phyloP scores from a whole-genome alignment of 2,888 invertebrate species.

The Pyralis farinalis region DNA sequence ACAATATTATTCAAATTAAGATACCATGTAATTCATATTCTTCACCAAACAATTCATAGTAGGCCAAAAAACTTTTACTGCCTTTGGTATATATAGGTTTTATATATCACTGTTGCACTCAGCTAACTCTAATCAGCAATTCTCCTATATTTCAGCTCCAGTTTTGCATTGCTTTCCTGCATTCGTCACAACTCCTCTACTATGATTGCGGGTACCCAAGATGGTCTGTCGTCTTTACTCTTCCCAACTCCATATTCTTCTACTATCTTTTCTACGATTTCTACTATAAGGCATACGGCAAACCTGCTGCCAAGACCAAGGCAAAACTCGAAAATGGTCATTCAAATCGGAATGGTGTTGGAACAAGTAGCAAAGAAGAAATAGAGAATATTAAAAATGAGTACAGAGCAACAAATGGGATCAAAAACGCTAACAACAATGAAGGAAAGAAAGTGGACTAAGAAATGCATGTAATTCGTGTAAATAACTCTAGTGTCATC shows the following conservation, averaged over 20 bases:
- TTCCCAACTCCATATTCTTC: constrained; percentile 95
- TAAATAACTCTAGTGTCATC: not conserved
- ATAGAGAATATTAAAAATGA: constrained; percentile 21
- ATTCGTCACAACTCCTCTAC: constrained; percentile 91
- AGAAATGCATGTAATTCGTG: constrained; percentile 6
- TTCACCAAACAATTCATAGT: too few relatives aligned
- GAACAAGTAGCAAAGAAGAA: constrained; percentile 14
- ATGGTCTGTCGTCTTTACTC: constrained; percentile 90
- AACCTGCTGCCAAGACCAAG: constrained; percentile 41
- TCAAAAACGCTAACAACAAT: constrained; percentile 18
- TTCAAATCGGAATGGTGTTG: constrained; percentile 28
- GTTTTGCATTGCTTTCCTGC: constrained; percentile 93
- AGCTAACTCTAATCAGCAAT: too few relatives aligned
- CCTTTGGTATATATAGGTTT: too few relatives aligned
- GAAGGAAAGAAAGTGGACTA: constrained; percentile 25
- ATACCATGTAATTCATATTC: too few relatives aligned
- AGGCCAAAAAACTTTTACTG: too few relatives aligned
- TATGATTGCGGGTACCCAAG: constrained; percentile 94
- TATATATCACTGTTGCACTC: too few relatives aligned
- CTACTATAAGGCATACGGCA: constrained; percentile 89
- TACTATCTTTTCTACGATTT: constrained; percentile 95
- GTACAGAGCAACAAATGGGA: constrained; percentile 24
- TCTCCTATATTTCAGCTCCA: constrained; percentile 88
- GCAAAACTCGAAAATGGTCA: constrained; percentile 32
- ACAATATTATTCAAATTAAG: too few relatives aligned